Evolutionary conservation across 2,113 vertebrate species (phyloP).

Genomic region (Tragelaphus imberbis): DNA sequence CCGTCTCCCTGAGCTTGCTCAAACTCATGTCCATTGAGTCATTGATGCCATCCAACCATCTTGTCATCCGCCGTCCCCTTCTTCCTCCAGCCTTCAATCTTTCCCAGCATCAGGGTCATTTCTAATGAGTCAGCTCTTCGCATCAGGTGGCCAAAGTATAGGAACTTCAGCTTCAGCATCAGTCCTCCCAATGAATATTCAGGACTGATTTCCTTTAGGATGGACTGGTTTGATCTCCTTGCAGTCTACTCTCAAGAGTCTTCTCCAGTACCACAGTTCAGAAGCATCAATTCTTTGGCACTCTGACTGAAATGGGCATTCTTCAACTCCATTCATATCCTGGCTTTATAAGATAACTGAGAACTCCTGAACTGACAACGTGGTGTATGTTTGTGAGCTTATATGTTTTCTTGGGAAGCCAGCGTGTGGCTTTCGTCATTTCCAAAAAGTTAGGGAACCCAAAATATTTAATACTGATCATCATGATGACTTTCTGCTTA

Average conservation of each 20-base stretch:
- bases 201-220: neutral
- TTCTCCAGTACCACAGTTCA: neutral
- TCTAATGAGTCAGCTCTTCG: neutral
- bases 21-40: neutral
- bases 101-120: neutral
- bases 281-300: neutral
- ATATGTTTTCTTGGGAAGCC: neutral
- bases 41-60: neutral
- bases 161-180: neutral
- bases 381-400: neutral
- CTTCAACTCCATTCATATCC: neutral
- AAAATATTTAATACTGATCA: neutral
- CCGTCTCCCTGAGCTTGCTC: neutral
- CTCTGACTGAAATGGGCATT: neutral
- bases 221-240: neutral
- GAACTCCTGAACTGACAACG: neutral
- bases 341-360: neutral
- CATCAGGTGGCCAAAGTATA: neutral
- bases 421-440: neutral
- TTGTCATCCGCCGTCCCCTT: neutral
- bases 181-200: neutral
- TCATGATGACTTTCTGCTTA: neutral
- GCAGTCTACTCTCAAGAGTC: neutral
- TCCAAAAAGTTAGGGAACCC: neutral
- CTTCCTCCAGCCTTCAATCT: neutral